Base-by-base conservation (phyloP, 2,797 vertebrate genomes). In the Pantherophis vulpinus region DNA sequence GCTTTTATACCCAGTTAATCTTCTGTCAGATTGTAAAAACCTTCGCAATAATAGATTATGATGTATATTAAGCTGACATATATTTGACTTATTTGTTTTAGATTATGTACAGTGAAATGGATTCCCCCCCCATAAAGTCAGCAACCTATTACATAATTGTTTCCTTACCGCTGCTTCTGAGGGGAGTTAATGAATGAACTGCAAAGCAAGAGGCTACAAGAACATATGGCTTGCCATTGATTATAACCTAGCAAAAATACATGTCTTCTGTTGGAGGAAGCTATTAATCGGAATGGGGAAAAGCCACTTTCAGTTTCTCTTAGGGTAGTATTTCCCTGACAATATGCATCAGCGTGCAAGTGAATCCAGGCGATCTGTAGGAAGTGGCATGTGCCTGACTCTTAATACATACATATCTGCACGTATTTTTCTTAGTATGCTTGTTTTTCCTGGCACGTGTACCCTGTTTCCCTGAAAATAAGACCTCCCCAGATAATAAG, bases 1-100 rank as follows among this genome's bases (percentile, higher is more conserved):
- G 93, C 93, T 91, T 95, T 96, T 94, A 94, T 94, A 93, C 91
- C 66, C 94, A 87, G 93, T 94, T 96, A 96, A 94, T 96, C 95
- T 95, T 94, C 92, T 95, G 95, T 95, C 95, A 94, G 92, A 94
- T 94, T 95, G 47, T 16, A 93, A 94, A 95, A 96, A 95, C 94
- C 91, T 94, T 96, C 94, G 93, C 93, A 94, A 92, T 95, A 96
- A 93, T 95, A 95, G 95, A 95, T 91, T 93, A 93, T 95, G 96
- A 97, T 96, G 95, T 95, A 96, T 95, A 96, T 96, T 95, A 95
- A 96, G 89, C 90, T 96, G 95, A 93, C 95, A 94, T 92, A 20
- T 92, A 95, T 58, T 37, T 92, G 91, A 95, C 94, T 94, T 95
- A 96, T 95, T 96, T 96, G 94, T 96, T 95, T 91, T 61, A 95